phyloP scores from a whole-genome alignment of 2,113 vertebrate species.

The Pithys albifrons region DNA sequence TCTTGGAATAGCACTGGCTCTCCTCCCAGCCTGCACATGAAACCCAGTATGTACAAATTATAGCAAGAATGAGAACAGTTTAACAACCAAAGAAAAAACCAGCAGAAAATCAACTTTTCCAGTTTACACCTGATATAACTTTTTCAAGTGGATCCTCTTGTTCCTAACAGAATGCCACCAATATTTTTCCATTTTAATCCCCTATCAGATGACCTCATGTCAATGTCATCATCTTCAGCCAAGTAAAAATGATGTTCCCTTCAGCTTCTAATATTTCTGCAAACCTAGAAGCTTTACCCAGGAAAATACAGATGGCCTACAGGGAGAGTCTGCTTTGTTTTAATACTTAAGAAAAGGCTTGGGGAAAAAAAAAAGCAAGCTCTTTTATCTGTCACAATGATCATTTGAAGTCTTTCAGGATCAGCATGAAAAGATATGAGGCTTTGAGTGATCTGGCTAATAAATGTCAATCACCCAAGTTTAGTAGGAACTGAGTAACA shows the following conservation, averaged over 20 bases:
- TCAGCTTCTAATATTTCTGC: neutral
- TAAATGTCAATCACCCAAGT: neutral
- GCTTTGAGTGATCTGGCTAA: neutral
- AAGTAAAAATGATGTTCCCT: neutral
- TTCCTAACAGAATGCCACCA: neutral
- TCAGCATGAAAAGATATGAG: neutral
- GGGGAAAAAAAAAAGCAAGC: neutral
- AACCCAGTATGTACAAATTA: neutral
- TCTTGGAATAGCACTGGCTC: neutral
- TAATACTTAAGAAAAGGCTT: neutral
- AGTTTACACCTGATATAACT: neutral
- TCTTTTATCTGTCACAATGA: conserved; percentile 11
- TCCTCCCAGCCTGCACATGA: neutral
- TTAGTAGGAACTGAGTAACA: neutral
- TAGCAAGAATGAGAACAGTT: neutral
- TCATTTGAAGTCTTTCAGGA: conserved; percentile 29
- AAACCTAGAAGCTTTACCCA: neutral
- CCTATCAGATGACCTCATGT: neutral
- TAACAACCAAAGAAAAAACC: neutral
- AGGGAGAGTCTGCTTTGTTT: neutral
- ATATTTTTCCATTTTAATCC: neutral
- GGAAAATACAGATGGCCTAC: neutral
- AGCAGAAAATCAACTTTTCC: neutral
- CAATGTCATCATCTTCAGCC: neutral
- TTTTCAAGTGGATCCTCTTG: neutral